Evolutionary conservation across 2,797 vertebrate genomes (phyloP).

Genomic region (Helarctos malayanus): DNA sequence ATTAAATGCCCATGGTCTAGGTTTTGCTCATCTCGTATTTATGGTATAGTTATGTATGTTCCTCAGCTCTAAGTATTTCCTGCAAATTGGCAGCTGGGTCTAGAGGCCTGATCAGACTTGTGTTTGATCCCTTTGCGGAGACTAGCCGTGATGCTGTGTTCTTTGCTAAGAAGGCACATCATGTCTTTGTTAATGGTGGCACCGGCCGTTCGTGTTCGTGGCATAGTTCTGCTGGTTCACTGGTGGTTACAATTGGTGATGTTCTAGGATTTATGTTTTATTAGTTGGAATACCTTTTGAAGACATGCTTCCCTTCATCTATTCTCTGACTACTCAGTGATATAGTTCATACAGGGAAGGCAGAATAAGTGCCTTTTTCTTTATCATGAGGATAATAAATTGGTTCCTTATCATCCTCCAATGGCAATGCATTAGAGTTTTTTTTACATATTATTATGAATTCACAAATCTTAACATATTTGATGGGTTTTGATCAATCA

Average conservation of each 20-base stretch:
- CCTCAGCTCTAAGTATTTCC: background rate
- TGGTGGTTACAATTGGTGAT: background rate
- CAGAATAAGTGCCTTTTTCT: background rate
- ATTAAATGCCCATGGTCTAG: background rate
- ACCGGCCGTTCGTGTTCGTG: background rate
- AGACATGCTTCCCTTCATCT: background rate
- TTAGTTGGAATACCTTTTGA: background rate
- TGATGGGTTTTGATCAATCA: background rate
- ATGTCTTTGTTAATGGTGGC: background rate
- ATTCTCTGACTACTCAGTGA: background rate
- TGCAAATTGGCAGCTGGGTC: background rate
- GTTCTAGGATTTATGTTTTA: background rate
- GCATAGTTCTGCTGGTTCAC: background rate
- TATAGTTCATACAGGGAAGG: background rate
- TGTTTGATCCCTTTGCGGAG: background rate
- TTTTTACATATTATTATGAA: background rate
- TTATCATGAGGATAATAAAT: background rate
- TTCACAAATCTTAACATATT: background rate
- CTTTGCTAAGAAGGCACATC: background rate
- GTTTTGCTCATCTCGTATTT: background rate
- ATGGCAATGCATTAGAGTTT: background rate
- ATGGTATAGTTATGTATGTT: background rate
- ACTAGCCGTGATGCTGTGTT: background rate
- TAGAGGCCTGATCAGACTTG: background rate
- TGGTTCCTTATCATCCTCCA: background rate